Evolutionary conservation across 1,140 invertebrate genomes (phyloP).

Genomic region (Drosophila kanapiae): DNA sequence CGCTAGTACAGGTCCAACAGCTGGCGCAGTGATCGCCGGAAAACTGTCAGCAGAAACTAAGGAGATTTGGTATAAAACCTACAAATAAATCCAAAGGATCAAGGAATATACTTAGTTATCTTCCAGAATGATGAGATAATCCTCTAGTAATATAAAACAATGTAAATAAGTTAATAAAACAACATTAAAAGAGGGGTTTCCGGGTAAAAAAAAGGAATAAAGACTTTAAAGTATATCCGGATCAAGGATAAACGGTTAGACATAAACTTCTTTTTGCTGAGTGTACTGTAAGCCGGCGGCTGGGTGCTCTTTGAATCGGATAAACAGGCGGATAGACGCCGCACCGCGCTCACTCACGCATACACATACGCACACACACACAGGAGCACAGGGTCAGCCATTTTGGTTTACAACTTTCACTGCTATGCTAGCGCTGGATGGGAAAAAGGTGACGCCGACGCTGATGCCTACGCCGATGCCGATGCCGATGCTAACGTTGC

Average conservation of each 20-base stretch:
- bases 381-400: constrained; percentile 47
- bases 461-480: constrained; percentile 2
- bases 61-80: too few relatives aligned
- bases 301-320: constrained; percentile 30
- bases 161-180: neutral
- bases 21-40: constrained; percentile 25
- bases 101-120: too few relatives aligned
- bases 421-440: constrained; percentile 51
- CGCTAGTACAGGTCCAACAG: constrained; percentile 47
- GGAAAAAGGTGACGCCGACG: constrained; percentile 37
- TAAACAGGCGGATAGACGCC: constrained; percentile 61
- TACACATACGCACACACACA: constrained; percentile 20
- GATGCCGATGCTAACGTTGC: constrained; percentile 10
- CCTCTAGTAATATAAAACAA: too few relatives aligned
- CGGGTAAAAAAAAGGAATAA: neutral
- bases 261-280: constrained; percentile 17
- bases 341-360: constrained; percentile 30
- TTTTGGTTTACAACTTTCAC: constrained; percentile 71
- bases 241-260: neutral
- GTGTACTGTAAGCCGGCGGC: constrained; percentile 49
- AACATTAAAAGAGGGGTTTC: neutral
- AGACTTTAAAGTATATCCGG: neutral
- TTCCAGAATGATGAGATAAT: too few relatives aligned
- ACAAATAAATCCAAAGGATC: too few relatives aligned
- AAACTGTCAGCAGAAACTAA: neutral